Base-by-base conservation (phyloP, 2,888 invertebrate genomes). In the Lasioglossum vierecki region DNA sequence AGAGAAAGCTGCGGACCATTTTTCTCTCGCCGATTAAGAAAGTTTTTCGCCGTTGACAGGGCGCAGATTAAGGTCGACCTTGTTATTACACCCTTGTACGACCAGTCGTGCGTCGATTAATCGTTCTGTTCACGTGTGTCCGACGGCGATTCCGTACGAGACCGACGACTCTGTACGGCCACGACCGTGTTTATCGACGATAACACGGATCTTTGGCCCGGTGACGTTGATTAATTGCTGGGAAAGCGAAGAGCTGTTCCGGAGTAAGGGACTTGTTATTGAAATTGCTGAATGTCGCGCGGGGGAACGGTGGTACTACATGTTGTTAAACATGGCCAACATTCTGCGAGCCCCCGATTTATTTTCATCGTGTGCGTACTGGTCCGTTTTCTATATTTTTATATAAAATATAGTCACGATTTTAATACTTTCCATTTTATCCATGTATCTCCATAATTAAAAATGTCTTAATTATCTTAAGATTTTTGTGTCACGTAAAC, bases 21-120 rank as follows among this genome's bases (percentile, higher is more conserved):
- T 63, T 63, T 60, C 57, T 71, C 11, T 18, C 15, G 30, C 30
- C 46, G 60, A 70, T 76, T 53, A 57, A 70, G 80, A 57, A 49
- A 30, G 9, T 26, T 41, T 57, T 71, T 39, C 53, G 66, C 66
- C 49, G 46, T 49, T 49, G 76, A 76, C 76, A 35, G n/a, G 75
- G 26, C 39, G 63, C 18, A 60, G 60, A 60, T 63, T 60, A 60
- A 76, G 60, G 60, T 63, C 57, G 53, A 63, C 26, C 41, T 39
- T 39, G 68, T 68, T 68, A 68, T 68, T 68, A 39, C 68, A 68
- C 39, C 68, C 68, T 39, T 68, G 39, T 35, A 22, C 68, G 68
- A 68, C 39, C 22, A 39, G 68, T 22, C 35, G 39, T 22, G 39
- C 35, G 35, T 39, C 39, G 39, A 39, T 68, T 68, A 68, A 68